Percentiles rank a stretch among this genome's conserved stretches.
These are phyloP conservation scores for Calliphora vomitoria DNA, from an alignment of 2,888 invertebrate species.

Conservation along the genomic window DNA sequence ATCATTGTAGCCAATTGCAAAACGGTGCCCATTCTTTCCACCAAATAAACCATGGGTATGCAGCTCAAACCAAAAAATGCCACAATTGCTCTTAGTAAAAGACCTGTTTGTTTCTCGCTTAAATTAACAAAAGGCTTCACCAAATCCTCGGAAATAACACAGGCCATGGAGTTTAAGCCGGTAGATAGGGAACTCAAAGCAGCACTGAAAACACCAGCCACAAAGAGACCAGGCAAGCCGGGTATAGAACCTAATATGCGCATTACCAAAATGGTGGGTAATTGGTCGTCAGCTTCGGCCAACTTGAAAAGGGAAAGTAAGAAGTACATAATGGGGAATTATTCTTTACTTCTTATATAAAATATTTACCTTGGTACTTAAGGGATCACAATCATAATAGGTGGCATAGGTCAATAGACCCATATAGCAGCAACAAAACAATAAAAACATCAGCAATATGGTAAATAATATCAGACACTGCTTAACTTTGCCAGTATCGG, in stretches of 20 bases:
- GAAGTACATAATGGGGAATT: not conserved
- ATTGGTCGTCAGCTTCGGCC: slow-evolving; percentile 91
- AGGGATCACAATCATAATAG: slow-evolving; percentile 91
- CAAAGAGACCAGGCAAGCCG: slow-evolving; percentile 94
- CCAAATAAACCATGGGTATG: slow-evolving; percentile 88
- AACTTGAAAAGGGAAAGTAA: slow-evolving; percentile 84
- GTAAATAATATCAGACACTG: slow-evolving; percentile 88
- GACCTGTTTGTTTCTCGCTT: slow-evolving; percentile 85
- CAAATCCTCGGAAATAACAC: slow-evolving; percentile 92
- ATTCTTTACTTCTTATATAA: not conserved
- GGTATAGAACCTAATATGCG: slow-evolving; percentile 91
- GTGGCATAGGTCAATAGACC: slow-evolving; percentile 90
- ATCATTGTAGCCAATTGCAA: slow-evolving; percentile 87
- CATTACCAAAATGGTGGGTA: slow-evolving; percentile 94
- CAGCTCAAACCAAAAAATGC: slow-evolving; percentile 88
- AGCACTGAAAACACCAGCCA: slow-evolving; percentile 96
- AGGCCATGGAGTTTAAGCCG: slow-evolving; percentile 92
- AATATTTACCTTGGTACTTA: slow-evolving; percentile 87
- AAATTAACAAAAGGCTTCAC: slow-evolving; percentile 88
- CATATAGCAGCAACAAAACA: slow-evolving; percentile 89
- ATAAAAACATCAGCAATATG: slow-evolving; percentile 87
- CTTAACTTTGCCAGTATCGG: slow-evolving; percentile 89
- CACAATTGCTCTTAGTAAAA: slow-evolving; percentile 89
- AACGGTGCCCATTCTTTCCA: slow-evolving; percentile 90
- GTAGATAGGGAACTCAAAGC: slow-evolving; percentile 93